Conservation (phyloP, 2,888 invertebrate species). For the Gymnoscelis rufifasciata region DNA sequence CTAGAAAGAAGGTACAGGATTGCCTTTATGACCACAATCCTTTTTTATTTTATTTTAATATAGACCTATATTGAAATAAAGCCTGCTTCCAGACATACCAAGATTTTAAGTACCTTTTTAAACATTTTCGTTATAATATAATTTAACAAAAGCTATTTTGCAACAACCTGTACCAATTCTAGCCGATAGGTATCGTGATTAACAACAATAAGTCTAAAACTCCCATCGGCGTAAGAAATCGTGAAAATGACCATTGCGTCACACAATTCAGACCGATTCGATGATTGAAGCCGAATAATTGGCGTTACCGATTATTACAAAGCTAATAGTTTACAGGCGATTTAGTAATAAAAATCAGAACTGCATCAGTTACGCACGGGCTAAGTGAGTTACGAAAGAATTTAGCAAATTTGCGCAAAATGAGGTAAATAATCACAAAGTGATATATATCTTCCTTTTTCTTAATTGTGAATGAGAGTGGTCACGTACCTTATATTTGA, state of each 20-base stretch:
- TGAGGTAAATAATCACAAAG: too few relatives aligned
- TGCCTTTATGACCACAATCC: too few relatives aligned
- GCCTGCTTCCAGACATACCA: too few relatives aligned
- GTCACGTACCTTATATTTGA: too few relatives aligned
- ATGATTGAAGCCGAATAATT: slow-evolving; percentile 46
- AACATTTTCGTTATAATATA: too few relatives aligned
- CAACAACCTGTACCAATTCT: slow-evolving; percentile 5
- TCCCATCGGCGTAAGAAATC: slow-evolving; percentile 63
- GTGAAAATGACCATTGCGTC: slow-evolving; percentile 63
- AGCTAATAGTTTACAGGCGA: slow-evolving; percentile 56
- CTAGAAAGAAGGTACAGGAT: too few relatives aligned
- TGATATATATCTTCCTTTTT: too few relatives aligned
- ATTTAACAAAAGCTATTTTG: slow-evolving; percentile 5
- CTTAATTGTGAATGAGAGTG: too few relatives aligned
- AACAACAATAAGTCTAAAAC: slow-evolving; percentile 60
- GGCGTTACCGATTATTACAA: slow-evolving; percentile 63
- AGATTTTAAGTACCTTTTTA: too few relatives aligned
- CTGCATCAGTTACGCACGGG: slow-evolving; percentile 38
- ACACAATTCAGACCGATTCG: slow-evolving; percentile 36
- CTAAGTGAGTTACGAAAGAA: neutral
- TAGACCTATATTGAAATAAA: too few relatives aligned
- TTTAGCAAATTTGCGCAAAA: neutral
- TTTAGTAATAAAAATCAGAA: slow-evolving; percentile 48
- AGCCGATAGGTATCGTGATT: slow-evolving; percentile 48
- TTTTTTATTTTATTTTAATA: too few relatives aligned